Percentiles rank a stretch among this genome's conserved stretches.
Evolutionary conservation across 35 echinoderm and acorn worm species (phyloP).

Genomic region (Ophiothrix spiculata): DNA sequence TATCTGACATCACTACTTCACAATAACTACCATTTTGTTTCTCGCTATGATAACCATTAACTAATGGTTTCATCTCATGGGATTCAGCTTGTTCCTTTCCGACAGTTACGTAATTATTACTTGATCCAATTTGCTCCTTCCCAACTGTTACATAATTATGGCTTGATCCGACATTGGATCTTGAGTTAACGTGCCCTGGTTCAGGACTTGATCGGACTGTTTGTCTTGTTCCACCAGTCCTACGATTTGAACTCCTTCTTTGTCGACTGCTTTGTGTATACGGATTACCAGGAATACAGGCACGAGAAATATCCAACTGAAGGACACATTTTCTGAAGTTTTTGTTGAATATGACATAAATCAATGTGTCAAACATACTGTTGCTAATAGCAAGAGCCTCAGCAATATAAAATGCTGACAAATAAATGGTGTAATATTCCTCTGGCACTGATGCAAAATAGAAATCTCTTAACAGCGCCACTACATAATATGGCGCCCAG

Average conservation of each 20-base stretch:
- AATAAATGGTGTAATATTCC: constrained; percentile 27
- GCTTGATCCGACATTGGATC: neutral
- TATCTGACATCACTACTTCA: neutral
- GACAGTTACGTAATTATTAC: too few species aligned
- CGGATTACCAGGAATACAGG: neutral
- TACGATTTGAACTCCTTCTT: neutral
- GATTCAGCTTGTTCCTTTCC: neutral
- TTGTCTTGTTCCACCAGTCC: neutral
- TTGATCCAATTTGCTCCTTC: too few species aligned
- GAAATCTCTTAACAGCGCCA: constrained; percentile 71
- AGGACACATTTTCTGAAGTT: constrained; percentile 80
- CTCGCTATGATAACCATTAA: neutral
- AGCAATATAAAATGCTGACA: constrained; percentile 68
- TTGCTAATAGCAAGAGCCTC: constrained; percentile 80
- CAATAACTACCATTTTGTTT: neutral
- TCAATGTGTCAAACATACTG: constrained; percentile 79
- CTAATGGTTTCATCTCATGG: neutral
- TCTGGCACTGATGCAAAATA: constrained; percentile 35
- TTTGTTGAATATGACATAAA: constrained; percentile 73
- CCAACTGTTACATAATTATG: neutral
- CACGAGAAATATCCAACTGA: constrained; percentile 36
- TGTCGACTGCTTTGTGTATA: neutral
- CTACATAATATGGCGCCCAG: constrained; percentile 80
- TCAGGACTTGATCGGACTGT: neutral
- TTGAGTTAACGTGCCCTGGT: neutral